Conservation (phyloP, 2,888 invertebrate species). For the Latrodectus hesperus region DNA sequence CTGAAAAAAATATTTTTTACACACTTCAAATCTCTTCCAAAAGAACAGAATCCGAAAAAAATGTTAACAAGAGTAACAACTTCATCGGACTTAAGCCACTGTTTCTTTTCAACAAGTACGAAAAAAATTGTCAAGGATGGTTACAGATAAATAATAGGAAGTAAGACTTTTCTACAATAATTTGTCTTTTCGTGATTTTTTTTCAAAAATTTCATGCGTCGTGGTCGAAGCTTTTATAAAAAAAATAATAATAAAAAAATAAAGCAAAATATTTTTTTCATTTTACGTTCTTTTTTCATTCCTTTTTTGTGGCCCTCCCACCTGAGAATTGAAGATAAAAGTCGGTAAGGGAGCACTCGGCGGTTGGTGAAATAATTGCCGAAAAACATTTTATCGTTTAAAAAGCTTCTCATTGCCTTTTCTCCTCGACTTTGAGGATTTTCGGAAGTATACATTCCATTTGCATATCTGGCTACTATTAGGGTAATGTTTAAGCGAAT, state of each 20-base stretch:
- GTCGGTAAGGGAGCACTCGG: constrained; percentile 1
- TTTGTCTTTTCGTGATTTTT: neutral
- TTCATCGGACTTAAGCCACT: constrained; percentile 32
- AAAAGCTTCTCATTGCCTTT: constrained; percentile 17
- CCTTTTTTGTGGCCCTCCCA: too few relatives aligned
- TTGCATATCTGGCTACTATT: constrained; percentile 48
- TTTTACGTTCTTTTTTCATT: too few relatives aligned
- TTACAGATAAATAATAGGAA: neutral
- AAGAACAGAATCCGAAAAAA: neutral
- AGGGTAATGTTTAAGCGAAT: constrained; percentile 20
- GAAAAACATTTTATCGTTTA: constrained; percentile 58
- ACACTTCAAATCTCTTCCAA: too few relatives aligned
- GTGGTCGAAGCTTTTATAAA: too few relatives aligned
- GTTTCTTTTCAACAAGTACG: neutral
- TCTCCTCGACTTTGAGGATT: neutral
- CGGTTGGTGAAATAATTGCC: constrained; percentile 57
- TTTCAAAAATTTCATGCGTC: too few relatives aligned
- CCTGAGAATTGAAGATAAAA: constrained; percentile 4
- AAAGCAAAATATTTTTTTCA: too few relatives aligned
- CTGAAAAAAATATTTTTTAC: too few relatives aligned
- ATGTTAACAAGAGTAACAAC: constrained; percentile 9
- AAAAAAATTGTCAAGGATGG: neutral
- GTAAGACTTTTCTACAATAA: neutral
- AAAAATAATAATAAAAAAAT: too few relatives aligned
- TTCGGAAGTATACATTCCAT: constrained; percentile 50